Evolutionary conservation across 2,797 vertebrate genomes (phyloP).

Genomic region (Microcaecilia unicolor): DNA sequence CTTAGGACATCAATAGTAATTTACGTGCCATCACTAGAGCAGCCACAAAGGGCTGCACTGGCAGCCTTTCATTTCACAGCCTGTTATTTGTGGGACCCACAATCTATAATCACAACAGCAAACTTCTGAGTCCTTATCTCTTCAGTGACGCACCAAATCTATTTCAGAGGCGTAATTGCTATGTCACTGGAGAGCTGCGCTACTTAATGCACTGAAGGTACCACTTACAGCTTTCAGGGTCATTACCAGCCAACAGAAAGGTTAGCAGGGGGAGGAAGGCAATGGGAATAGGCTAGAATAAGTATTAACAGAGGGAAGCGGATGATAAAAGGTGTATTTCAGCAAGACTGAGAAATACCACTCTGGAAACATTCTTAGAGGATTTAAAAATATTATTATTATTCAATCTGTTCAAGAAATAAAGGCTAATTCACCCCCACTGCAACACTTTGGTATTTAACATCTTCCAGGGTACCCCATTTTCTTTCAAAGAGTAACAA

Average conservation of each 20-base stretch:
- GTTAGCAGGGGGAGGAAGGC: conserved; percentile 24
- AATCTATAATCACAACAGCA: conserved; percentile 92
- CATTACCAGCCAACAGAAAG: conserved; percentile 45
- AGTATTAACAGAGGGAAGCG: too few species aligned
- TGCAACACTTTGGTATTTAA: too few species aligned
- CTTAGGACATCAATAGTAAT: conserved; percentile 93
- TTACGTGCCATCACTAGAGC: conserved; percentile 82
- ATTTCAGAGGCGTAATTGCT: conserved; percentile 92
- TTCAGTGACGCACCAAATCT: conserved; percentile 82
- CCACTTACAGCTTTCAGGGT: conserved; percentile 70
- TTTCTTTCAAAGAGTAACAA: too few species aligned
- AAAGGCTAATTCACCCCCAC: too few species aligned
- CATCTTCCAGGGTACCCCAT: too few species aligned
- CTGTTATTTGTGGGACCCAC: conserved; percentile 94
- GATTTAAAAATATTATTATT: too few species aligned
- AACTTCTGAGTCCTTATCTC: conserved; percentile 77
- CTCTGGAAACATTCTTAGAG: too few species aligned
- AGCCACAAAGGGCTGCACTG: conserved; percentile 72
- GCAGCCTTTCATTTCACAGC: conserved; percentile 95
- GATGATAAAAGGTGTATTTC: too few species aligned
- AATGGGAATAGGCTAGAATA: background rate
- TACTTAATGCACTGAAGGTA: conserved; percentile 70
- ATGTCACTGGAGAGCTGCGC: conserved; percentile 68
- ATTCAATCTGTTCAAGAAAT: too few species aligned
- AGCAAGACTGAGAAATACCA: too few species aligned